Evolutionary conservation across 2,113 vertebrate species (phyloP), one percentile per base, ranked within the genome.

Genomic region (Gasterosteus nipponicus): DNA sequence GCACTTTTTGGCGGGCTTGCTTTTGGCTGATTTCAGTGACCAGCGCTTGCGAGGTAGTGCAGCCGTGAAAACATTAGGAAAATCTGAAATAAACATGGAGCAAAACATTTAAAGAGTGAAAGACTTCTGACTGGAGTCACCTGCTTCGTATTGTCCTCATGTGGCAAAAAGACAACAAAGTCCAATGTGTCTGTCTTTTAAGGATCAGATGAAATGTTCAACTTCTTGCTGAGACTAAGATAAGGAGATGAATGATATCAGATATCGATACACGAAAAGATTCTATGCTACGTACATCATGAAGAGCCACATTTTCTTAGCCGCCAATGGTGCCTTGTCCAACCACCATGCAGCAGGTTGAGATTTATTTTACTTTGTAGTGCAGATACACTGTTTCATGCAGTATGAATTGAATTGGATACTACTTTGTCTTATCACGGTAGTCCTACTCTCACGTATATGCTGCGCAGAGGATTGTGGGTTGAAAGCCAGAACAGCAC

Each of bases 91-190:
- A 39, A 47, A 61, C 42, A 56, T 38, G 6, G 6, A 38, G 58
- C 3, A 31, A 82, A 33, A 61, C 56, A 59, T 75, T 77, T 51
- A 61, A 69, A 79, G 70, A 63, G 46, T 79, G 79, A 77, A 42
- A 7, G 80, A 80, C 83, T 87, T 67, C 66, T 82, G 81, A 61
- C 35, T 59, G 51, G 41, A 81, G 67, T 83, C 75, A 51, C 67
- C 80, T 63, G 74, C 47, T 82, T 44, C 35, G 61, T 19, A 62
- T 38, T 42, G 57, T 75, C 78, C 51, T 80, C 33, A 26, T 26
- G 22, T 26, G 22, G 22, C 22, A 26, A 65, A 18, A 65, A 64
- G 33, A 38, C 15, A 64, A 49, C 39, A 68, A 31, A 41, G 33
- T 16, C 61, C 16, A 58, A 67, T 12, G 15, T 11, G 10, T 22